Evolutionary conservation across 2,797 vertebrate species (phyloP).

Genomic region (Sebastes minor): DNA sequence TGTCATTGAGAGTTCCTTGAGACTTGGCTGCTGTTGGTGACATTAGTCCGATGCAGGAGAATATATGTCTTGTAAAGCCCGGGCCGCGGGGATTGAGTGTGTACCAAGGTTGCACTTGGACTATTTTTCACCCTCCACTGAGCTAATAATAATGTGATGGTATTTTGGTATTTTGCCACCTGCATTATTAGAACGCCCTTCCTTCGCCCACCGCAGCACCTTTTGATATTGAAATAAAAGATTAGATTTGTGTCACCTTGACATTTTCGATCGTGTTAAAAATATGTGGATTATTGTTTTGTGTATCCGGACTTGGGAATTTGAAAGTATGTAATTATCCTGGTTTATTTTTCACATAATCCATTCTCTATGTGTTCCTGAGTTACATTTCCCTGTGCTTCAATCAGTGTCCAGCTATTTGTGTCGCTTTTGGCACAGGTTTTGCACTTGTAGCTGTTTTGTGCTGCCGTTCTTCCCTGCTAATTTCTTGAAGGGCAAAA

Average conservation of each 20-base stretch:
- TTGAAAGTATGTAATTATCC: not conserved
- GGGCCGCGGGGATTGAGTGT: conserved; percentile 61
- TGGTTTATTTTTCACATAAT: not conserved
- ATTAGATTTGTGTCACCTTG: conserved; percentile 24
- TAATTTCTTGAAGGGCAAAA: not conserved
- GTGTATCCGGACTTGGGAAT: not conserved
- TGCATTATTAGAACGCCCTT: conserved; percentile 71
- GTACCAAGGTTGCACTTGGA: conserved; percentile 73
- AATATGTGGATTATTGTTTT: not conserved
- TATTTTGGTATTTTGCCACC: conserved; percentile 79
- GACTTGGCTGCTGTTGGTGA: conserved; percentile 66
- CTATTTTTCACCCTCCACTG: conserved; percentile 64
- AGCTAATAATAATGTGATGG: conserved; percentile 79
- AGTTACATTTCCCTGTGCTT: not conserved
- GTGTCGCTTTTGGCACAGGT: not conserved
- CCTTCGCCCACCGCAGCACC: conserved; percentile 34
- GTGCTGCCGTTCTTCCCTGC: not conserved
- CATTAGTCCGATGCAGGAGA: conserved; percentile 60
- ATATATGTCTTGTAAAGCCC: conserved; percentile 71
- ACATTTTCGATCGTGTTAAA: not conserved
- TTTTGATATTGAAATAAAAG: conserved; percentile 43
- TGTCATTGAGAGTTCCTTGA: conserved; percentile 77
- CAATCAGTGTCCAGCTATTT: not conserved
- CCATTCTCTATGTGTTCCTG: not conserved
- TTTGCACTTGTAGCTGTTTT: not conserved